Base-by-base conservation (phyloP, 2,888 invertebrate species). In the Sesia apiformis region DNA sequence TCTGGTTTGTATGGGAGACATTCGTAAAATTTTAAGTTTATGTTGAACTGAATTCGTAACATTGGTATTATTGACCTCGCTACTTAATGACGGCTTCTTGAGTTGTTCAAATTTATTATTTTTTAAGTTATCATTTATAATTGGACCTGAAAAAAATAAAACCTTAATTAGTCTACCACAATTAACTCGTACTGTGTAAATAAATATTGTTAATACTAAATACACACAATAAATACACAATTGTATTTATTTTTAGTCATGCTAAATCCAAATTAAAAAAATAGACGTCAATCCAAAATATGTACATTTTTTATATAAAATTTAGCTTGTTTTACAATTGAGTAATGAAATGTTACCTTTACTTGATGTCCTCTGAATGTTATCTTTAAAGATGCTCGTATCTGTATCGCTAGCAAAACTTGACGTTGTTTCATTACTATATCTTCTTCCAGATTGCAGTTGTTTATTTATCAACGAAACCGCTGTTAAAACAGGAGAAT, bases 401-500 rank as follows among this genome's bases (percentile, higher is more conserved):
- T 72, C 66, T 63, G 55, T 56, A 56, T 66, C 71, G 55, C 59
- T 70, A 53, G 63, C 59, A 57, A 69, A 66, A 56, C 63, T 67
- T 51, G 72, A 64, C 49, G 62, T 70, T 49, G 63, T 65, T 65
- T 77, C 76, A 54, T 63, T 63, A 57, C 69, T 74, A 52, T 65
- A 67, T 62, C 63, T 67, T 56, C 72, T 74, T 56, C 80, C 78
- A 40, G 66, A 56, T 61, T 81, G 73, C 49, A 87, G 63, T 66
- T 87, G 83, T 58, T 71, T 80, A 65, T 87, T 88, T 58, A 87
- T 84, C 50, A 86, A 64, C 41, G 83, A 79, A 56, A 86, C 81
- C 56, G 81, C 83, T 55, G 78, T 76, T 53, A 74, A 64, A 53
- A 70, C 72, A 57, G 61, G 58, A 42, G 59, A 56, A 55, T 58